Base-by-base conservation (phyloP, 2,888 invertebrate species). In the Aelia acuminata region DNA sequence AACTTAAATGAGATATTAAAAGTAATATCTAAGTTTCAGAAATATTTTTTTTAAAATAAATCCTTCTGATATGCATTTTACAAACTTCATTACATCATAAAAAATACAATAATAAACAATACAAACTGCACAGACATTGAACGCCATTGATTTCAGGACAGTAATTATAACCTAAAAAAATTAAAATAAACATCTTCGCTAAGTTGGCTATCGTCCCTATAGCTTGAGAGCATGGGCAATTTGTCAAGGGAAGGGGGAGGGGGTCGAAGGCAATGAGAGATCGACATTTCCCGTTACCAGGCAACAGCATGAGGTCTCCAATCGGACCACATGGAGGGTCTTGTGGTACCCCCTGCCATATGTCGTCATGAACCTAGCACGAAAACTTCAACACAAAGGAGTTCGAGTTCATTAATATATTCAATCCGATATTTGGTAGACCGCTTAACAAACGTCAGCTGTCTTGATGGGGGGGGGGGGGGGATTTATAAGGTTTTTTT, bases 211-310 rank as follows among this genome's bases (percentile, higher is more conserved):
- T 53, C n/a, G 53, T n/a, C 13, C 13, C 31, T 35, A 18, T 35
- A 70, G 35, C 31, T 70, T 35, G 35, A 35, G 63, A 35, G 20
- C 18, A 35, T 35, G 63, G 8, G 63, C 57, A 10, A 57, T 57
- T 57, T 57, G 57, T 57, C 26, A 57, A 26, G 63, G 18, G 31
- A 22, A 22, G 63, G 63, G 63, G 18, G 43, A 22, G 63, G 63
- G 63, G 18, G 43, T 3, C 13, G 26, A 57, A 26, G 63, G 63
- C 63, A 70, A 70, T 70, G 63, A 70, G 63, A 70, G 63, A 70
- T 70, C 63, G 63, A 70, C 63, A 70, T 70, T 70, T 35, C 35
- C 63, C 63, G 63, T 70, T 70, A 70, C 63, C 20, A 70, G 63
- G 63, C 63, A 70, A 70, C 63, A 70, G 18, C 63, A 70, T 35